phyloP scores from a whole-genome alignment of 2,888 invertebrate genomes.

The Aphidoletes aphidimyza region DNA sequence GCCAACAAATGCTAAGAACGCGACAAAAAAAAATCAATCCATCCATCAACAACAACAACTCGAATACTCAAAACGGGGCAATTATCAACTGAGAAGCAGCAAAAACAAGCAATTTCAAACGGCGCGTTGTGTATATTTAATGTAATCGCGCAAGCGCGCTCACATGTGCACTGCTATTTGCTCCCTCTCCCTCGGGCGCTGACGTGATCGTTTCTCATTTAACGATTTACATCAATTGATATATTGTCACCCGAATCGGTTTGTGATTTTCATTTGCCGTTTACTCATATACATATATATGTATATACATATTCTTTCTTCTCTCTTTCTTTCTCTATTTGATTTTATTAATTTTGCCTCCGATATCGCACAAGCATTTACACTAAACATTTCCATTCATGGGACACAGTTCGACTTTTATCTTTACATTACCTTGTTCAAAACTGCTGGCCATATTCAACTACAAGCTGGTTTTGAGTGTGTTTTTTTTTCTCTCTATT shows the following conservation, averaged over 20 bases:
- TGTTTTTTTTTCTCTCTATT: not conserved
- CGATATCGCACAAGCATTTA: not conserved
- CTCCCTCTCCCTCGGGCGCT: not conserved
- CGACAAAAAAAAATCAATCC: too few species aligned
- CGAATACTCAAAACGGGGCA: not conserved
- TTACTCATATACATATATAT: too few species aligned
- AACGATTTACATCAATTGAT: conserved; percentile 24
- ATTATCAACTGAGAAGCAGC: not conserved
- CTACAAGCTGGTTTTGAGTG: not conserved
- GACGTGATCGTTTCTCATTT: not conserved
- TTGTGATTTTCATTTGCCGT: too few species aligned
- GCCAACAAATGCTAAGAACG: not conserved
- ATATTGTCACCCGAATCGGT: conserved; percentile 12
- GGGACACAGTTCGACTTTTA: conserved; percentile 1
- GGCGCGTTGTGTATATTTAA: not conserved
- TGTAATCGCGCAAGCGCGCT: conserved; percentile 43
- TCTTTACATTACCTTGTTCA: conserved; percentile 29
- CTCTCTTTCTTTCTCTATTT: not conserved
- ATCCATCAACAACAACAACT: too few species aligned
- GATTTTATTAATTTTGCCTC: not conserved
- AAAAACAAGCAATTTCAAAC: not conserved
- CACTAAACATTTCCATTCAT: conserved; percentile 5
- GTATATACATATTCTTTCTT: not conserved
- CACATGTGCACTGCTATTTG: conserved; percentile 7
- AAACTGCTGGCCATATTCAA: too few species aligned